Base-by-base conservation (phyloP, 2,888 invertebrate genomes). In the Tachina grossa region DNA sequence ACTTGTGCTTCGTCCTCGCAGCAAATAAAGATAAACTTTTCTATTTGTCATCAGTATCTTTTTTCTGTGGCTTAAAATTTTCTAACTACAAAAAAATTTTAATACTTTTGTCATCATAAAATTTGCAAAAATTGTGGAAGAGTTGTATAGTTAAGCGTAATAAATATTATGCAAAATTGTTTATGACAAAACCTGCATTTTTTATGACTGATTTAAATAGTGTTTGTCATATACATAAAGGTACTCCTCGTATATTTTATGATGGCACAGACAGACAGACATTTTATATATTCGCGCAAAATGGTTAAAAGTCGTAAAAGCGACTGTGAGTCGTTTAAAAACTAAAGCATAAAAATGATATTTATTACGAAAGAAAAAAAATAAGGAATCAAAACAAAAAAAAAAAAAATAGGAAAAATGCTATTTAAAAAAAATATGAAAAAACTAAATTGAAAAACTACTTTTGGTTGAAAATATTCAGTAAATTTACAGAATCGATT, bases 161-260 rank as follows among this genome's bases (percentile, higher is more conserved):
- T 83, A 80, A 83, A 83, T 83, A 76, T 83, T 85, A 83, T 85
- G 85, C 83, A 85, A 85, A 85, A 85, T 83, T 85, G 79, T 83
- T 85, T 83, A 83, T 83, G 83, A 72, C 72, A 72, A 71, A 79
- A 83, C 85, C 85, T 79, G 85, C 83, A 80, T 79, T 59, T 83
- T 82, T 85, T 85, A 85, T 83, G 85, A 43, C 79, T 83, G 66
- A 59, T 80, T 83, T 79, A 80, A 85, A 83, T 85, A 79, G 71
- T 68, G 47, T 80, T 83, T 76, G 72, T 85, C 61, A 80, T 68
- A 76, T n/a, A n/a, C n/a, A n/a, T 85, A 43, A 66, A 82, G 71
- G 74, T 75, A 31, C 31, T 31, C 31, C 31, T 31, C 31, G 31
- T 31, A 74, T 51, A 78, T 78, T 82, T 82, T 75, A 82, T 79